Conservation (phyloP, 2,113 vertebrate genomes). For the Poeciliopsis turrubarensis region DNA sequence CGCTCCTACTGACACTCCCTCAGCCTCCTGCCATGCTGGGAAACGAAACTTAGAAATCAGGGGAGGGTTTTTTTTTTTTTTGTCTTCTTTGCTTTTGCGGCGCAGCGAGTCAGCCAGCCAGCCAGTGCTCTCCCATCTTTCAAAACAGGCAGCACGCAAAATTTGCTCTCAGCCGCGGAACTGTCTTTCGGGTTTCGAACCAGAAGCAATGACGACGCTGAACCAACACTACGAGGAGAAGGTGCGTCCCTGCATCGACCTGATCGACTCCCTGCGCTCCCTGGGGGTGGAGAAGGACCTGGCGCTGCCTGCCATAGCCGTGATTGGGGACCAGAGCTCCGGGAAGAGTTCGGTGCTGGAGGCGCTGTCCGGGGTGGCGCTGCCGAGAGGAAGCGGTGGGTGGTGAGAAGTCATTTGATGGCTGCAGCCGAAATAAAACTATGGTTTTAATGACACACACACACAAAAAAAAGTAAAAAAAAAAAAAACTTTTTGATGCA, state of each 20-base stretch:
- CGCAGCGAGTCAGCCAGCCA: no score
- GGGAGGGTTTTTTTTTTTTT: no score
- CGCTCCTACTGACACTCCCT: neutral
- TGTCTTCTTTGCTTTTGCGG: no score
- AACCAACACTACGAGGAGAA: constrained; percentile 76
- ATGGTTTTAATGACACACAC: no score
- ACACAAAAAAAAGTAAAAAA: no score
- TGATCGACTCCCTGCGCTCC: constrained; percentile 77
- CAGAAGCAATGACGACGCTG: constrained; percentile 40
- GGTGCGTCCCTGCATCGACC: constrained; percentile 80
- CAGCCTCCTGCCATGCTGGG: neutral
- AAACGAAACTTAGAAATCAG: neutral
- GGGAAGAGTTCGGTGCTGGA: constrained; percentile 92
- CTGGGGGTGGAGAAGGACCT: constrained; percentile 81
- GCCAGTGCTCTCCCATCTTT: neutral
- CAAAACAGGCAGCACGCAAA: neutral
- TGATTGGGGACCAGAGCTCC: constrained; percentile 86
- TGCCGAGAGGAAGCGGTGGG: constrained; percentile 88
- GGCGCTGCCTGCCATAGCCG: constrained; percentile 79
- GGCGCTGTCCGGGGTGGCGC: constrained; percentile 86
- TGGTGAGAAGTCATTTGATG: neutral
- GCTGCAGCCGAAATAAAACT: no score
- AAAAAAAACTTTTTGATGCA: no score
- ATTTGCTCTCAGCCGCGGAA: neutral
- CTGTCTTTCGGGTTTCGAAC: neutral